Base-by-base conservation (phyloP, 2,797 vertebrate species). In the Hypotaenidia okinawae region DNA sequence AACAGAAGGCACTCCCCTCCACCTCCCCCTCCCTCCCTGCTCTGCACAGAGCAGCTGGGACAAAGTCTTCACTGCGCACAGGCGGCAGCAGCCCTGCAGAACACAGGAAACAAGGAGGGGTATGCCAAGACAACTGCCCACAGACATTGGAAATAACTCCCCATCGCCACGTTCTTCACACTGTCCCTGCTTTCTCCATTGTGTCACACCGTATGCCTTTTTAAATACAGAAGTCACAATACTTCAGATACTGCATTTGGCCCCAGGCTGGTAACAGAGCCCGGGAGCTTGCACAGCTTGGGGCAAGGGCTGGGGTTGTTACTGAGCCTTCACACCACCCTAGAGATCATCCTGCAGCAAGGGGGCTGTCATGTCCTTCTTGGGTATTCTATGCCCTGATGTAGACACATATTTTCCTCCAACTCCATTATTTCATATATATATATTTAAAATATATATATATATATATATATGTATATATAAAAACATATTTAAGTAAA, bases 71-170 rank as follows among this genome's bases (percentile, higher is more conserved):
- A 45, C 81, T 55, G 84, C 70, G 77, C 61, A 62, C 55, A 66
- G 84, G 45, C 92, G 79, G 72, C 78, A 91, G 87, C 75, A 73
- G 78, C 54, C 52, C 76, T 84, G 25, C 47, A 51, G 81, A 41
- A 54, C 62, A 88, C 78, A 63, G 32, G 62, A 83, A 68, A 90
- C 76, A 68, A 90, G 79, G 78, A 94, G 52, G 62, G 59, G 55
- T 75, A 74, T 63, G 63, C 33, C 27, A 87, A 76, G 75, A 90
- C 92, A 95, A 96, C 79, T n/a, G 90, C 74, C 21, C 30, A 64
- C 1, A 72, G 78, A 72, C 52, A 25, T 78, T 81, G 54, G 84
- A 59, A 86, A 63, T 59, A 67, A 67, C 77, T 78, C 61, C 73
- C 2, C 3, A 66, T 8, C 2, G 3, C 55, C 90, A 27, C 91